phyloP scores from a whole-genome alignment of 1,140 invertebrate species.

The Aporrectodea caliginosa region DNA sequence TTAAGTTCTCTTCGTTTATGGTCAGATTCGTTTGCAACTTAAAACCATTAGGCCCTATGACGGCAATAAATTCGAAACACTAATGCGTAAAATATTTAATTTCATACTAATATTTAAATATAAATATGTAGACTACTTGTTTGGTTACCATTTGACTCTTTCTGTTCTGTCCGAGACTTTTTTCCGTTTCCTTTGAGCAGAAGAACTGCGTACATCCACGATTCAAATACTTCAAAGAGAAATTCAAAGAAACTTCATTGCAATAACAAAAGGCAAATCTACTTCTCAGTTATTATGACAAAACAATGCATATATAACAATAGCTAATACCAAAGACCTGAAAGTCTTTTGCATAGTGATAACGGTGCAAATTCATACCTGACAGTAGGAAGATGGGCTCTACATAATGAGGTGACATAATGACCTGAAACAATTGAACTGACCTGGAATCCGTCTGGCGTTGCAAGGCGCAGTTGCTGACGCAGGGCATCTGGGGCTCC shows the following conservation, averaged over 20 bases:
- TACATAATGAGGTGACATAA: no score
- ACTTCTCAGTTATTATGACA: no score
- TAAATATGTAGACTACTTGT: no score
- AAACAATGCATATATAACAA: no score
- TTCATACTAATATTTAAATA: no score
- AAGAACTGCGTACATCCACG: slow-evolving; percentile 91
- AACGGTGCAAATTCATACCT: neutral
- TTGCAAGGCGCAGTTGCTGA: slow-evolving; percentile 70
- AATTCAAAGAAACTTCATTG: slow-evolving; percentile 24
- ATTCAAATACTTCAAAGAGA: slow-evolving; percentile 73
- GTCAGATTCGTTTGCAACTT: no score
- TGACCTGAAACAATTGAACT: slow-evolving; percentile 51
- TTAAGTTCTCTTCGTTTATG: no score
- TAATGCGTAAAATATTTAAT: no score
- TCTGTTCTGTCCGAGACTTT: slow-evolving; percentile 48
- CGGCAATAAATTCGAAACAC: no score
- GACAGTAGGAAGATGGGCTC: neutral
- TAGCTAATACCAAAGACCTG: no score
- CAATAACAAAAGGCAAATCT: neutral
- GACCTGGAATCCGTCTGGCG: slow-evolving; percentile 83
- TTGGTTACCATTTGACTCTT: slow-evolving; percentile 54
- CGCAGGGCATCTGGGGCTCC: slow-evolving; percentile 78
- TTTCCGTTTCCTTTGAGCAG: slow-evolving; percentile 65
- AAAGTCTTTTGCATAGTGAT: neutral
- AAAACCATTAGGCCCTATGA: no score